phyloP scores from a whole-genome alignment of 2,797 vertebrate genomes.

The Ibycter americanus region DNA sequence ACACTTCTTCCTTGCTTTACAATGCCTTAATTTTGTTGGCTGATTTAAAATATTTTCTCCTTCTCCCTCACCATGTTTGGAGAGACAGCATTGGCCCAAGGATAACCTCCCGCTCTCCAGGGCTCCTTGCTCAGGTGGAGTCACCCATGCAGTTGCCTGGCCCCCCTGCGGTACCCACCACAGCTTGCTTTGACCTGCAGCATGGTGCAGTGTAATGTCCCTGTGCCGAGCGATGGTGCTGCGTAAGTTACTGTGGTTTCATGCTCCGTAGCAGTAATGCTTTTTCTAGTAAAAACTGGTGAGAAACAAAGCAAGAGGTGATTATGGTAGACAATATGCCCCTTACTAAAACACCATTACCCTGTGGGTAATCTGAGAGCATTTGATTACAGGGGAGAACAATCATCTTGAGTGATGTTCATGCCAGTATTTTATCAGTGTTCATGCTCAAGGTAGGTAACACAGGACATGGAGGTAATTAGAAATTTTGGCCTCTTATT shows the following conservation, averaged over 20 bases:
- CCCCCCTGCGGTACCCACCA: accelerated
- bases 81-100: neutral
- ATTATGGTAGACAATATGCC: neutral
- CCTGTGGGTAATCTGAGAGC: neutral
- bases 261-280: neutral
- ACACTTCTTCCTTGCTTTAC: neutral
- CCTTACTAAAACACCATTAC: neutral
- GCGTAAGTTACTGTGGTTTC: neutral
- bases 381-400: neutral
- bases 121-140: neutral
- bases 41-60: neutral
- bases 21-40: neutral
- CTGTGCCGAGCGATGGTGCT: neutral
- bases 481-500: neutral
- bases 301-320: neutral
- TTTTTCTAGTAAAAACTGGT: neutral
- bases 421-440: neutral
- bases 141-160: neutral
- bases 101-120: accelerated
- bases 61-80: neutral
- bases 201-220: accelerated
- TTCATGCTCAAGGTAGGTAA: neutral
- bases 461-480: neutral
- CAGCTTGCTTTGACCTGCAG: neutral
- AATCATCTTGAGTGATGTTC: accelerated